Conservation (phyloP, 2,797 vertebrate species). For the Loriculus beryllinus region DNA sequence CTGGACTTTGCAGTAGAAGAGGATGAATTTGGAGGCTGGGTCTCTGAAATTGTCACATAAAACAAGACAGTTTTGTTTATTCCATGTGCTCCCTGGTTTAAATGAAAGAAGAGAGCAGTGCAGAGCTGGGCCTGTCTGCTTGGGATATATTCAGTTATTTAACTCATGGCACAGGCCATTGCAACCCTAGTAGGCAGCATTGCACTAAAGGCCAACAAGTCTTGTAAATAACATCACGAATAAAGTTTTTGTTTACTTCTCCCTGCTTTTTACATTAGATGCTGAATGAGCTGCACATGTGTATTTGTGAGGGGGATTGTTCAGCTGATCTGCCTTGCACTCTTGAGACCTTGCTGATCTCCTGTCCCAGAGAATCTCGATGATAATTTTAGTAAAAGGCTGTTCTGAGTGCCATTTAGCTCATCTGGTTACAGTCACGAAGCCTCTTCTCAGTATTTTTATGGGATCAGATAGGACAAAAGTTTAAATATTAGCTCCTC, state of each 20-base stretch:
- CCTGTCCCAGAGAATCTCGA: background rate
- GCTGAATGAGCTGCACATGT: rapidly evolving
- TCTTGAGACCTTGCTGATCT: background rate
- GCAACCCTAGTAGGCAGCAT: background rate
- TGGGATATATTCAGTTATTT: background rate
- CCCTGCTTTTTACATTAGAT: background rate
- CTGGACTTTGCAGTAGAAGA: background rate
- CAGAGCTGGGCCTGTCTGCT: background rate
- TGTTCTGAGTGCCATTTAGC: background rate
- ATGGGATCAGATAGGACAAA: constrained; percentile 41
- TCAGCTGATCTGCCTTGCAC: background rate
- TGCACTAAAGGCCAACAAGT: background rate
- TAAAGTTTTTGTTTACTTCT: background rate
- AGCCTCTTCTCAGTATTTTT: constrained; percentile 60
- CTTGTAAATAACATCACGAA: background rate
- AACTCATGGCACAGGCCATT: background rate
- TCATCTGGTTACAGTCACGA: constrained; percentile 42
- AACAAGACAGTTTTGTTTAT: background rate
- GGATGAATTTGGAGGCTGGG: background rate
- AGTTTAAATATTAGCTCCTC: constrained; percentile 72
- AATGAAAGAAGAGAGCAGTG: background rate
- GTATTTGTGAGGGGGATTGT: background rate
- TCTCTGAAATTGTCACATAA: background rate
- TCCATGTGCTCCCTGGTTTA: rapidly evolving
- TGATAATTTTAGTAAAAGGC: background rate